Evolutionary conservation across 2,888 invertebrate species (phyloP).

Genomic region (Stenurella melanura): DNA sequence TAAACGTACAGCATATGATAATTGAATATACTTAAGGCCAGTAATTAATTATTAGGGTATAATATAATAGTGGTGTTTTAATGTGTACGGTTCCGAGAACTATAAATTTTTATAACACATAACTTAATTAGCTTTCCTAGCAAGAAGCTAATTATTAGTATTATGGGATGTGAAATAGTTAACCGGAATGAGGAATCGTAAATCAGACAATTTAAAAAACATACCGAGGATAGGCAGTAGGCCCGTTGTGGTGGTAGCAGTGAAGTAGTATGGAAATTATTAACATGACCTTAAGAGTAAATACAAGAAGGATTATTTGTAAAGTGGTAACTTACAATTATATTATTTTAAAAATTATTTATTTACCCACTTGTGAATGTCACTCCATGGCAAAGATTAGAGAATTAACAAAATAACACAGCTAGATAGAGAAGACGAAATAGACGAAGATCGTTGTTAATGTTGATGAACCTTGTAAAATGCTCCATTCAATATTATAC

Average conservation of each 20-base stretch:
- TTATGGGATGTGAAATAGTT: background rate
- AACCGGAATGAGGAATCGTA: background rate
- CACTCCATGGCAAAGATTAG: no score
- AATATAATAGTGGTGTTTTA: constrained; percentile 3
- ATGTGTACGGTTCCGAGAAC: background rate
- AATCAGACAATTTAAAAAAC: background rate
- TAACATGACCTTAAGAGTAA: no score
- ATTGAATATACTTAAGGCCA: background rate
- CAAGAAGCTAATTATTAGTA: constrained; percentile 1
- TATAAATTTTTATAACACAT: constrained; percentile 4
- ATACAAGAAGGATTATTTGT: no score
- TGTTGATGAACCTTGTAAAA: no score
- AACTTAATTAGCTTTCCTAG: constrained; percentile 1
- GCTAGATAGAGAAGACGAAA: no score
- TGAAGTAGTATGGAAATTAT: background rate
- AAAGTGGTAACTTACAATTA: no score
- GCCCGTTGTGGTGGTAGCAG: background rate
- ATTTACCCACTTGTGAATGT: no score
- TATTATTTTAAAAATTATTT: no score
- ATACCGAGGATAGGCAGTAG: background rate
- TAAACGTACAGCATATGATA: constrained; percentile 2
- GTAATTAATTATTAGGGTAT: constrained; percentile 5
- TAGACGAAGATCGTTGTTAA: no score
- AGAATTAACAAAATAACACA: no score
- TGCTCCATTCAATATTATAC: no score